Base-by-base conservation (phyloP, 2,113 vertebrate genomes). In the Phaetusa simplex region DNA sequence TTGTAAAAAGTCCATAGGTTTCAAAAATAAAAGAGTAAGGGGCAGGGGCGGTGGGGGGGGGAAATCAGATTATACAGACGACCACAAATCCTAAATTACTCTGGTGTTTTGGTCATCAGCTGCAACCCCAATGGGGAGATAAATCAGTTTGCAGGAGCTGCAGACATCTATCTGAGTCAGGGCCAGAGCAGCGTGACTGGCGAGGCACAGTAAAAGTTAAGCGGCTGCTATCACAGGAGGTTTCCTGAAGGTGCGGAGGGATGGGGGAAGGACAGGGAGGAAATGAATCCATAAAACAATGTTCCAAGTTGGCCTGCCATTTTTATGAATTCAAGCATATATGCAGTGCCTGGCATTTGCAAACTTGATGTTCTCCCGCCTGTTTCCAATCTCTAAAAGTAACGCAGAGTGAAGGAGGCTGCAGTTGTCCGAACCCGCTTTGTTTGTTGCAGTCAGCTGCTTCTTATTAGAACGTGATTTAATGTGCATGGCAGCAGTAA, bases 91-190 rank as follows among this genome's bases (percentile, higher is more conserved):
- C 93, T 74, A 74, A 88, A 96, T 96, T 78, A 78, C 86, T 85
- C 73, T 86, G 88, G 93, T 94, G 93, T 97, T 97, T 97, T 92
- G 95, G 95, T 95, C 95, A 96, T 95, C 50, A 40, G 72, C 65
- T 26, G 65, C 86, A 95, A 34, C 69, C 52, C 83, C 55, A 34
- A 49, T 89, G 91, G 85, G 88, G 53, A 85, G 80, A 95, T 96
- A 95, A 97, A 98, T 97, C 91, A 95, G 71, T 96, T 89, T 92
- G 82, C 23, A 36, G 95, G 70, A 90, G 92, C 95, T 87, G 71
- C 91, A 91, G 96, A 88, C 95, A 95, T 96, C 52, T 74, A 40
- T 83, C 87, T 96, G 94, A 49, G 82, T 72, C 69, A 26, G 91
- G 87, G 91, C 88, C 90, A 93, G 94, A 91, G 55, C 69, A 78